Evolutionary conservation across 1,140 invertebrate species (phyloP).

Genomic region (Zaprionus vittiger): DNA sequence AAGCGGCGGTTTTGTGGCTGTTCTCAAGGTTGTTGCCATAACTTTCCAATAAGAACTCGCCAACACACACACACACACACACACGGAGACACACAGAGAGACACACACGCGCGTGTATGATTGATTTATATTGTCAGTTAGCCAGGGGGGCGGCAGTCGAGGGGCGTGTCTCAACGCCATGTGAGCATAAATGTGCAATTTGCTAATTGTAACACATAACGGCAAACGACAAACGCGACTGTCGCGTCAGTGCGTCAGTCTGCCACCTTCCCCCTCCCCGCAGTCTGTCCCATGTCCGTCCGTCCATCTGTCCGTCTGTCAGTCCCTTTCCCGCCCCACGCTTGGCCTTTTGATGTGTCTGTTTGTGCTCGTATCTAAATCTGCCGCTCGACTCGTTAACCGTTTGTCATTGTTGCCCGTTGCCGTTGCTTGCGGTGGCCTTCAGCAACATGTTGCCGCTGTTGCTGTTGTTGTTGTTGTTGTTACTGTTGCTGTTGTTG

Average conservation of each 20-base stretch:
- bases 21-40: conserved; percentile 70
- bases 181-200: conserved; percentile 82
- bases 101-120: conserved; percentile 55
- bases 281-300: background rate
- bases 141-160: conserved; percentile 6
- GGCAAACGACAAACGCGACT: conserved; percentile 38
- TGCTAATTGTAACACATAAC: conserved; percentile 82
- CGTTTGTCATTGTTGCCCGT: conserved; percentile 69
- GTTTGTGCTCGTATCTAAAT: conserved; percentile 57
- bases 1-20: conserved; percentile 50
- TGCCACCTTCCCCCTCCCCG: background rate
- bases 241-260: conserved; percentile 13
- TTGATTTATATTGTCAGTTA: conserved; percentile 80
- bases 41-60: conserved; percentile 79
- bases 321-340: conserved; percentile 34
- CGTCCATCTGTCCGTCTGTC: conserved; percentile 10
- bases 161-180: conserved; percentile 52
- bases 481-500: conserved; percentile 55
- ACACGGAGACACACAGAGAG: background rate
- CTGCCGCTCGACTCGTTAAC: conserved; percentile 68
- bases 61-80: conserved; percentile 35
- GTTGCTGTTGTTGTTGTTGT: conserved; percentile 36
- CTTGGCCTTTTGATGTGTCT: conserved; percentile 44
- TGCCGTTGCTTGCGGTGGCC: conserved; percentile 19
- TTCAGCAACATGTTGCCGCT: conserved; percentile 15